A percentile compares a stretch with the other conserved stretches of the same genome.
Evolutionary conservation across 2,113 vertebrate genomes (phyloP).

Genomic region (Rostratula benghalensis): DNA sequence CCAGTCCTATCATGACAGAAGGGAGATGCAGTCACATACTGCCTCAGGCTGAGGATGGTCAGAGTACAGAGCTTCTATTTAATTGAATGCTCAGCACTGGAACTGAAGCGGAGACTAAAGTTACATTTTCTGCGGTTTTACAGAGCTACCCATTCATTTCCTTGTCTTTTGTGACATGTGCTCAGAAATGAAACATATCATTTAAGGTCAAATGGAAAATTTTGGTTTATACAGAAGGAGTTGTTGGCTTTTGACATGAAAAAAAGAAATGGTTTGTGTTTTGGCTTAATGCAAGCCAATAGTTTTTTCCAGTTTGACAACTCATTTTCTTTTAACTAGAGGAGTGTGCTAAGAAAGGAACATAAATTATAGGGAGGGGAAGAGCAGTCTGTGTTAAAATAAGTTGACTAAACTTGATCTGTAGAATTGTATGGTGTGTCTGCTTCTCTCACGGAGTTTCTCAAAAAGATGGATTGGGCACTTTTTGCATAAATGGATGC

Average conservation of each 20-base stretch:
- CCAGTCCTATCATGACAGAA: not conserved
- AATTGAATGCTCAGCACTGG: not conserved
- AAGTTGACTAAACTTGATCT: not conserved
- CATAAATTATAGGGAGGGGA: not conserved
- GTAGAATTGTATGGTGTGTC: not conserved
- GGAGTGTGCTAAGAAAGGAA: not conserved
- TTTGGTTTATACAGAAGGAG: not conserved
- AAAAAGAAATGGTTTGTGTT: not conserved
- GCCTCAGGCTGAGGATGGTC: not conserved
- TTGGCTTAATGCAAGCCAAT: not conserved
- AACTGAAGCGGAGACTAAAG: not conserved
- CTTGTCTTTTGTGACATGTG: not conserved
- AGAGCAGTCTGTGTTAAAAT: not conserved
- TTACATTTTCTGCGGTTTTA: not conserved
- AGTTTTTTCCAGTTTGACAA: not conserved
- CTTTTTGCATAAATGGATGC: not conserved
- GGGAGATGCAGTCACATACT: not conserved
- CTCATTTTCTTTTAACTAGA: not conserved
- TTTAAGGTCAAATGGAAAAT: conserved; percentile 3
- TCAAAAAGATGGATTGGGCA: not conserved
- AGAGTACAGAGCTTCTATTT: not conserved
- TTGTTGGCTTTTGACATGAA: not conserved
- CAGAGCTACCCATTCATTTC: not conserved
- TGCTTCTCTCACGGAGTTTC: not conserved
- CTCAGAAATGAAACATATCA: not conserved